phyloP scores from a whole-genome alignment of 2,888 invertebrate species.

The Eilema caniola region DNA sequence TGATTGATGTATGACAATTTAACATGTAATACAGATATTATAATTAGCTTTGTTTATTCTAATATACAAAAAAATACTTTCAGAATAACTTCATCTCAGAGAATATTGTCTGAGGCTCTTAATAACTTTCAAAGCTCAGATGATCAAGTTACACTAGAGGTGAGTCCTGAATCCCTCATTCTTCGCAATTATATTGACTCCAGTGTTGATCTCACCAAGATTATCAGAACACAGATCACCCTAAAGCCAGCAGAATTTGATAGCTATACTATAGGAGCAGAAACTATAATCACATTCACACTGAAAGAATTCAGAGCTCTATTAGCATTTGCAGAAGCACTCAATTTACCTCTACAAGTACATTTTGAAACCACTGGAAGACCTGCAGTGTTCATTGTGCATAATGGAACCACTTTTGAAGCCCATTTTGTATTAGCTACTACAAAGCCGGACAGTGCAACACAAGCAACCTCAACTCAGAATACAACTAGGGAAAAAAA shows the following conservation, averaged over 20 bases:
- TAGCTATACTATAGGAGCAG: conserved; percentile 88
- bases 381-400: conserved; percentile 92
- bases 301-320: conserved; percentile 94
- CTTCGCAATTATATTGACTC: conserved; percentile 93
- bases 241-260: conserved; percentile 92
- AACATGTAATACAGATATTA: no score
- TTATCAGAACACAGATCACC: conserved; percentile 92
- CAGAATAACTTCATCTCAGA: conserved; percentile 88
- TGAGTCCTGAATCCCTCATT: conserved; percentile 87
- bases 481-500: conserved; percentile 71
- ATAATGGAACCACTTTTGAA: conserved; percentile 91
- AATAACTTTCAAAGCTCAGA: conserved; percentile 93
- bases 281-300: conserved; percentile 93
- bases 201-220: conserved; percentile 88
- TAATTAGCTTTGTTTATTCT: neutral
- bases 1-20: no score
- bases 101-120: conserved; percentile 91
- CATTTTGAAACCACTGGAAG: conserved; percentile 93
- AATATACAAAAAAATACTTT: conserved; percentile 39
- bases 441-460: conserved; percentile 86
- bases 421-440: conserved; percentile 94
- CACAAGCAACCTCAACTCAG: conserved; percentile 72
- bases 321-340: conserved; percentile 92
- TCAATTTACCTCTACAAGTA: conserved; percentile 89
- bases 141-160: conserved; percentile 93